A percentile compares a stretch with the other conserved stretches of the same genome.
Evolutionary conservation across 2,888 invertebrate genomes (phyloP).

Genomic region (Ectemnius lituratus): DNA sequence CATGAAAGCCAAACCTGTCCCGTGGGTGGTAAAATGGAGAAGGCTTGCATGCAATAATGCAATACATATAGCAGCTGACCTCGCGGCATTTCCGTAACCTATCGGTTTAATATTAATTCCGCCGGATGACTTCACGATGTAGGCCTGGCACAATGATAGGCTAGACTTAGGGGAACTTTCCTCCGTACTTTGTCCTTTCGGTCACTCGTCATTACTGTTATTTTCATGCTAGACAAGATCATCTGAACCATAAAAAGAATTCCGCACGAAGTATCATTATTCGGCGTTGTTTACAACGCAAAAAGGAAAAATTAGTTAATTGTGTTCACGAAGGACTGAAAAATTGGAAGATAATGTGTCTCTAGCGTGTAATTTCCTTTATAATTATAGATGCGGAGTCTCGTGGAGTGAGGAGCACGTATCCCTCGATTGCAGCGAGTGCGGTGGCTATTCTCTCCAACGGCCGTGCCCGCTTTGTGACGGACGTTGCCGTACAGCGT

Average conservation of each 20-base stretch:
- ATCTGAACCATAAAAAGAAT: too few relatives aligned
- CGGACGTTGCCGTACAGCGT: conserved; percentile 84
- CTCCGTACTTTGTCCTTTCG: neutral
- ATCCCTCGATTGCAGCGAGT: conserved; percentile 88
- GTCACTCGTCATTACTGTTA: too few relatives aligned
- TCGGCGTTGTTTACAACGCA: too few relatives aligned
- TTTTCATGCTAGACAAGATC: too few relatives aligned
- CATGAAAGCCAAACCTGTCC: too few relatives aligned
- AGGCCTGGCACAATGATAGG: neutral
- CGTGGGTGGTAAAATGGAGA: neutral
- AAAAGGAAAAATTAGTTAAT: too few relatives aligned
- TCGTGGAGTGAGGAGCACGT: conserved; percentile 89
- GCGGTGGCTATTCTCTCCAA: conserved; percentile 87
- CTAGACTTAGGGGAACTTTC: neutral
- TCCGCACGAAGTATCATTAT: too few relatives aligned
- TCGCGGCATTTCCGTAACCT: conserved; percentile 43
- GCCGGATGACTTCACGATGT: conserved; percentile 21
- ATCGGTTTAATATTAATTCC: conserved; percentile 43
- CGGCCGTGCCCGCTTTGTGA: conserved; percentile 88
- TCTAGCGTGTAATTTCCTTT: conserved; percentile 10
- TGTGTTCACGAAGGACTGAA: neutral
- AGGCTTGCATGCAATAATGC: neutral
- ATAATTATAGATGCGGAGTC: conserved; percentile 83
- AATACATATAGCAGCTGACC: conserved; percentile 24
- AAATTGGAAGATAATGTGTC: neutral